Conservation (phyloP, 2,888 invertebrate genomes). For the Silvanus unidentatus region DNA sequence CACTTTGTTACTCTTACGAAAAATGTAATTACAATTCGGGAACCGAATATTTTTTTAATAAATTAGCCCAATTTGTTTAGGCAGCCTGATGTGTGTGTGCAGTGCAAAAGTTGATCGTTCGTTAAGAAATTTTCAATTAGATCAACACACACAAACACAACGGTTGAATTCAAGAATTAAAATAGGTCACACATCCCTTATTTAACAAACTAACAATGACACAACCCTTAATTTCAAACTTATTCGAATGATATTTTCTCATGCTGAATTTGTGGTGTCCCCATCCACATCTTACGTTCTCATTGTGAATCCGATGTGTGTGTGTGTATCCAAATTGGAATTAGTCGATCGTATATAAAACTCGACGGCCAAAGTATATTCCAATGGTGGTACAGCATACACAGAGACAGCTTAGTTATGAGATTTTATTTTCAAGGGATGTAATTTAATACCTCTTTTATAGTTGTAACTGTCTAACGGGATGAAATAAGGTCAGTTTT, state of each 20-base stretch:
- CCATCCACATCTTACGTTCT: constrained; percentile 5
- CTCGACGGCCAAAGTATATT: constrained; percentile 6
- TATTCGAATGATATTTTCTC: constrained; percentile 46
- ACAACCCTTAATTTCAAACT: constrained; percentile 47
- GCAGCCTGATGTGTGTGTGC: no score
- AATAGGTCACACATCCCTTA: constrained; percentile 39
- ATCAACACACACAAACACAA: constrained; percentile 23
- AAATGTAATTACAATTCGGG: no score
- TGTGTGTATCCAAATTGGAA: constrained; percentile 19
- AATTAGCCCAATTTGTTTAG: no score
- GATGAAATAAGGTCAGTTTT: constrained; percentile 41
- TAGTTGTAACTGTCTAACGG: constrained; percentile 44
- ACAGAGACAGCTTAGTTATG: constrained; percentile 37
- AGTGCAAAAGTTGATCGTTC: constrained; percentile 22
- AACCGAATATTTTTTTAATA: no score
- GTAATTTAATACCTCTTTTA: constrained; percentile 47
- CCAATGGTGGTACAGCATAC: constrained; percentile 23
- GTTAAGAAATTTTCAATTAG: constrained; percentile 31
- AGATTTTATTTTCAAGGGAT: constrained; percentile 40
- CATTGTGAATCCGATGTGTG: constrained; percentile 21
- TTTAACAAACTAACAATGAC: constrained; percentile 39
- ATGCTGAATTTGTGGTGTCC: constrained; percentile 22
- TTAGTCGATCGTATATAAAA: not conserved
- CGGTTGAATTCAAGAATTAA: constrained; percentile 27
- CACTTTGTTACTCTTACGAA: no score